phyloP scores from a whole-genome alignment of 1,140 invertebrate species.

The Palaemon carinicauda region DNA sequence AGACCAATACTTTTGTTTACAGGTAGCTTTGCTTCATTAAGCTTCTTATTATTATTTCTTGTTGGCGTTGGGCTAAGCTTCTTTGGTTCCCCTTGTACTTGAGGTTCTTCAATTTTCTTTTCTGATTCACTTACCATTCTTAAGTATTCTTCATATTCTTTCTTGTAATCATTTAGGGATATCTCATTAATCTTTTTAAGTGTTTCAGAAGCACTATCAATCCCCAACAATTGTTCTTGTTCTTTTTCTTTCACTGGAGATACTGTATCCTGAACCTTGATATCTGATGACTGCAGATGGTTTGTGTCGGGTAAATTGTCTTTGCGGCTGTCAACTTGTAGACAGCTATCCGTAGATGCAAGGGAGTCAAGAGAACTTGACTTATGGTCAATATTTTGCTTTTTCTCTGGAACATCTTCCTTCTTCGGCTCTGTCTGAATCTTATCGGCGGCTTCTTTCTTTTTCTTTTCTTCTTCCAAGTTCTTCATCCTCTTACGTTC shows the following conservation, averaged over 20 bases:
- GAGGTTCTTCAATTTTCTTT: background rate
- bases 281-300: background rate
- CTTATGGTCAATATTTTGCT: too few relatives aligned
- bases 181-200: background rate
- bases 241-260: background rate
- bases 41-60: background rate
- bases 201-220: too few relatives aligned
- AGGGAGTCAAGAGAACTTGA: too few relatives aligned
- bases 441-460: background rate
- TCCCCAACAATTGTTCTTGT: background rate
- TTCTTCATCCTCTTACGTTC: background rate
- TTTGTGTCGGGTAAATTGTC: background rate
- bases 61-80: background rate
- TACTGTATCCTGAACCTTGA: background rate
- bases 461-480: background rate
- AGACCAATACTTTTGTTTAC: background rate
- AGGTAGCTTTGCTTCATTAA: background rate
- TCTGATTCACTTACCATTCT: constrained; percentile 19
- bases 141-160: constrained; percentile 37
- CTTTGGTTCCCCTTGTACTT: background rate
- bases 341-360: too few relatives aligned
- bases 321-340: too few relatives aligned
- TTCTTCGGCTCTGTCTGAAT: background rate
- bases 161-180: constrained; percentile 11
- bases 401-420: background rate